These are phyloP conservation scores for Amaurobius ferox DNA, from an alignment of 2,888 invertebrate genomes.

Conservation along the genomic window DNA sequence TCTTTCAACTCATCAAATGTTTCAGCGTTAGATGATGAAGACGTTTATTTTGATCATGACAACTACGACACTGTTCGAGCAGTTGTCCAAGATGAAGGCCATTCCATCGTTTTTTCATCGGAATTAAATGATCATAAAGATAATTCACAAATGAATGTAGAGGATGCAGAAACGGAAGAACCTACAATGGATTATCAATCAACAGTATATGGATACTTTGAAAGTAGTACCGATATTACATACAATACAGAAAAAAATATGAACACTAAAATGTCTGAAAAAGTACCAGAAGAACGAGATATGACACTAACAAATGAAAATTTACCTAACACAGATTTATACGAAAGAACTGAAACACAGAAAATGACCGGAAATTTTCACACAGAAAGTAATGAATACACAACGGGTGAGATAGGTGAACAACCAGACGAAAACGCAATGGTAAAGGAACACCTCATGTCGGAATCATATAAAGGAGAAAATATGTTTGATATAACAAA, in stretches of 20 bases:
- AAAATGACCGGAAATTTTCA: background rate
- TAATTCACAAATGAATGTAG: background rate
- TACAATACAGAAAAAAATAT: background rate
- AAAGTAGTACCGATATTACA: background rate
- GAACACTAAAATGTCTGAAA: background rate
- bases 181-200: slow-evolving; percentile 15
- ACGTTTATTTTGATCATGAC: slow-evolving; percentile 63
- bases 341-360: background rate
- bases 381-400: background rate
- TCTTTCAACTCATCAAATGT: slow-evolving; percentile 21
- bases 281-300: too few relatives aligned
- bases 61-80: slow-evolving; percentile 48
- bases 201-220: slow-evolving; percentile 42
- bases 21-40: slow-evolving; percentile 59
- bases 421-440: background rate
- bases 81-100: slow-evolving; percentile 57
- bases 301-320: too few relatives aligned
- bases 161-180: background rate
- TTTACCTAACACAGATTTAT: background rate
- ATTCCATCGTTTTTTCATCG: slow-evolving; percentile 35
- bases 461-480: background rate
- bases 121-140: background rate
- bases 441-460: slow-evolving; percentile 20
- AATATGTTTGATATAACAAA: background rate
- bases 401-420: background rate